These are phyloP conservation scores for Delichon dasypus DNA, from an alignment of 2,797 vertebrate genomes.

Conservation along the genomic window DNA sequence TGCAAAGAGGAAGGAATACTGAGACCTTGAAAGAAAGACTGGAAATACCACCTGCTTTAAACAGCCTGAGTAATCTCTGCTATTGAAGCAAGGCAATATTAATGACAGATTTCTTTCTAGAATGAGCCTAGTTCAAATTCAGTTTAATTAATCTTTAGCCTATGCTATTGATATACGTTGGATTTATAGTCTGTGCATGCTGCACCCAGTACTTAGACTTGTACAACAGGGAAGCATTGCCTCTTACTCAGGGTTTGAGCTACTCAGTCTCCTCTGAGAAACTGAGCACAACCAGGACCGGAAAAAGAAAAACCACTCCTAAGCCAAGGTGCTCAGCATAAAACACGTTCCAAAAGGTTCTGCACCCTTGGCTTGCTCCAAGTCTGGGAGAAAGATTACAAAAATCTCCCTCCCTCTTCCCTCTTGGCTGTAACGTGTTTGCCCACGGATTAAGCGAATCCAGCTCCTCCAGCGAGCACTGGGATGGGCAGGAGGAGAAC, in stretches of 20 bases:
- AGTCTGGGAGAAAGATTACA: neutral
- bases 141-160: neutral
- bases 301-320: neutral
- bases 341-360: fast-evolving
- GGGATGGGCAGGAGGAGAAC: neutral
- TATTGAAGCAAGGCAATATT: neutral
- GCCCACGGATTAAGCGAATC: fast-evolving
- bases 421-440: neutral
- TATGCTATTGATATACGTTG: neutral
- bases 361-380: fast-evolving
- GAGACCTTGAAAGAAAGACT: neutral
- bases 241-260: neutral
- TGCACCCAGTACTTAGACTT: neutral
- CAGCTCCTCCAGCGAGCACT: neutral
- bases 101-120: neutral
- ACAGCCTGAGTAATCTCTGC: neutral
- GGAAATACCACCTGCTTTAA: neutral
- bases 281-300: neutral
- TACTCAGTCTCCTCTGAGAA: neutral
- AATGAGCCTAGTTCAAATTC: neutral
- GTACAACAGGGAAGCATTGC: neutral
- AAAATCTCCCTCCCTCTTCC: neutral
- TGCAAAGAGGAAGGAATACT: neutral
- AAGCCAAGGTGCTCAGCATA: neutral
- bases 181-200: neutral